phyloP scores from a whole-genome alignment of 2,888 invertebrate species.

The Dusona sp. region DNA sequence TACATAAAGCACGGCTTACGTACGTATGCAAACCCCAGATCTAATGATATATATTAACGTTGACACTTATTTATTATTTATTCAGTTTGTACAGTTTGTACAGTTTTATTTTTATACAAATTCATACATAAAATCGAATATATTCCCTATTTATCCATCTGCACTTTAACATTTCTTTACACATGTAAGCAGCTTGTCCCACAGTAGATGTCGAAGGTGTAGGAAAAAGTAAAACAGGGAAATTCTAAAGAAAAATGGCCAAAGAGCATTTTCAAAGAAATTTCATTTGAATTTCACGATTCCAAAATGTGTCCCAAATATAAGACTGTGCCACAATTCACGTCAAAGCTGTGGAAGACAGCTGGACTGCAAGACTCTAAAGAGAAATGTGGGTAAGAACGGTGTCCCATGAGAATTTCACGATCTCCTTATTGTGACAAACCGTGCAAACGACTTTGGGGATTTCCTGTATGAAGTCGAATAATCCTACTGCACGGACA shows the following conservation, averaged over 20 bases:
- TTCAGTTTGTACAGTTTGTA: neutral
- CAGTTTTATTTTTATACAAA: neutral
- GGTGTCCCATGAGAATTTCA: neutral
- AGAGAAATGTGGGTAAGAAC: neutral
- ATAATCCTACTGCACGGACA: neutral
- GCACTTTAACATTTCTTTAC: neutral
- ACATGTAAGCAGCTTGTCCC: neutral
- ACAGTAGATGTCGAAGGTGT: neutral
- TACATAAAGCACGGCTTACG: conserved; percentile 10
- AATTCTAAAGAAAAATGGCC: neutral
- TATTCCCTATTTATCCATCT: neutral
- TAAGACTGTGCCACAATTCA: neutral
- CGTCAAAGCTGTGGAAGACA: neutral
- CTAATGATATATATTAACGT: neutral
- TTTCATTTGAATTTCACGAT: neutral
- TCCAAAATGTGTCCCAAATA: neutral
- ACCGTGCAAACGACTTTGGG: neutral
- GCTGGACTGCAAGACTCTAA: neutral
- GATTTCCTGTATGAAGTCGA: neutral
- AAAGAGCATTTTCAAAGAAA: neutral
- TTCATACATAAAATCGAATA: neutral
- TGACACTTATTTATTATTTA: neutral
- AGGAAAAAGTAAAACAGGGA: neutral
- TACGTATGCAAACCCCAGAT: neutral
- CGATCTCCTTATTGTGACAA: neutral